Conservation (phyloP, 2,797 vertebrate species). For the Mycteria americana region DNA sequence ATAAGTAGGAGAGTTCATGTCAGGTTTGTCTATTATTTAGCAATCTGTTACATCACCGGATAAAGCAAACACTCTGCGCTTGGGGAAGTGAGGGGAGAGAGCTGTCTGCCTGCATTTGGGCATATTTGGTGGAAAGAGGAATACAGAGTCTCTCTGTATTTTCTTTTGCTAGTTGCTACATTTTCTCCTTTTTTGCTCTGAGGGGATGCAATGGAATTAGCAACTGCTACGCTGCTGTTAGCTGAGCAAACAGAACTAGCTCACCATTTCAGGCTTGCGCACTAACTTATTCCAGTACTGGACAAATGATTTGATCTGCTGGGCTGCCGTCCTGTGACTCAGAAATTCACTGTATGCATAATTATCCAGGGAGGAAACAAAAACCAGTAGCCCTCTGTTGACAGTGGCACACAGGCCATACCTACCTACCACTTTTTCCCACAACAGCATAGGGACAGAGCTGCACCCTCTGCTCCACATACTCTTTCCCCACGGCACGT, state of each 20-base stretch:
- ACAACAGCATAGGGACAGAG: neutral
- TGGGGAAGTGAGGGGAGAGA: neutral
- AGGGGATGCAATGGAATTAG: neutral
- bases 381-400: neutral
- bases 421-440: neutral
- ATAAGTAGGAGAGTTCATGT: conserved; percentile 54
- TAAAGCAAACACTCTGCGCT: conserved; percentile 5
- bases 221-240: neutral
- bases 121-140: neutral
- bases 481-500: accelerated
- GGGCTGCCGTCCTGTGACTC: neutral
- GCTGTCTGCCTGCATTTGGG: conserved; percentile 35
- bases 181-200: conserved; percentile 8
- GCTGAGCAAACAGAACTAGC: conserved; percentile 5
- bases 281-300: neutral
- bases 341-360: neutral
- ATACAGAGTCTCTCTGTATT: neutral
- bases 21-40: conserved; percentile 60
- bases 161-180: neutral
- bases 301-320: neutral
- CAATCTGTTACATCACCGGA: conserved; percentile 40
- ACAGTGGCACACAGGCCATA: neutral
- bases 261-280: neutral
- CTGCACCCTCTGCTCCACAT: neutral
- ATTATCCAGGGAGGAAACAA: neutral